Percentiles rank a stretch among this genome's conserved stretches.
phyloP scores from a whole-genome alignment of 2,113 vertebrate genomes.

The Percopsis transmontana region DNA sequence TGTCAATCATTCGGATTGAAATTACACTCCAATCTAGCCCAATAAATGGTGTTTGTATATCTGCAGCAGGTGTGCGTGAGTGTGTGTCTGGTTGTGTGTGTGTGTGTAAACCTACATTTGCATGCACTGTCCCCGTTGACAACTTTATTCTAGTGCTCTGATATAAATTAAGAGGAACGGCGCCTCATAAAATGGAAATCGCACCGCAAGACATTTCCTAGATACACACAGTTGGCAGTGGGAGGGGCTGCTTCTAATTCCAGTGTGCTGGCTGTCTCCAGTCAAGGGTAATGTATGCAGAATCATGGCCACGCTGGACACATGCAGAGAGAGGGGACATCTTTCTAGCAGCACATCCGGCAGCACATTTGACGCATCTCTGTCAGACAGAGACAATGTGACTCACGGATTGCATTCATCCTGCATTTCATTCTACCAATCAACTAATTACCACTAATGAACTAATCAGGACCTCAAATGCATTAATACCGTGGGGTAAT shows the following conservation, averaged over 20 bases:
- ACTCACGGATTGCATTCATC: conserved; percentile 56
- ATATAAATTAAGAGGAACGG: neutral
- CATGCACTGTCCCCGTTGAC: conserved; percentile 41
- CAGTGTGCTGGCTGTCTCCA: conserved; percentile 51
- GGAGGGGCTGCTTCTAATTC: conserved; percentile 64
- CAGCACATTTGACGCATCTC: conserved; percentile 54
- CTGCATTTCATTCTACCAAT: conserved; percentile 47
- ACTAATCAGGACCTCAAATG: conserved; percentile 59
- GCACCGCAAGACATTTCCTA: conserved; percentile 61
- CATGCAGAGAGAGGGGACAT: conserved; percentile 70
- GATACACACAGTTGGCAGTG: conserved; percentile 44
- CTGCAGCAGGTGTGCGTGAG: neutral
- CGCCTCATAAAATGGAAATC: conserved; percentile 64
- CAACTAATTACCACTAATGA: conserved; percentile 66
- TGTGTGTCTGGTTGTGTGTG: neutral
- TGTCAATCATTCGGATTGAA: conserved; percentile 45
- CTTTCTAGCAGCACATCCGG: conserved; percentile 54
- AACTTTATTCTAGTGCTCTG: conserved; percentile 43
- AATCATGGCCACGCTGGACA: conserved; percentile 67
- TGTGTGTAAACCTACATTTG: conserved; percentile 5
- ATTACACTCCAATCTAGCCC: neutral
- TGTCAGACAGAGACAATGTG: conserved; percentile 45
- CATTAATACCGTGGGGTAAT: conserved; percentile 37
- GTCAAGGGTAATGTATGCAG: conserved; percentile 77
- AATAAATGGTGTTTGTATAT: conserved; percentile 5